A percentile compares a stretch with the other conserved stretches of the same genome.
Evolutionary conservation across 92 coral and sea anemone species (phyloP).

Genomic region (Porites cylindrica): DNA sequence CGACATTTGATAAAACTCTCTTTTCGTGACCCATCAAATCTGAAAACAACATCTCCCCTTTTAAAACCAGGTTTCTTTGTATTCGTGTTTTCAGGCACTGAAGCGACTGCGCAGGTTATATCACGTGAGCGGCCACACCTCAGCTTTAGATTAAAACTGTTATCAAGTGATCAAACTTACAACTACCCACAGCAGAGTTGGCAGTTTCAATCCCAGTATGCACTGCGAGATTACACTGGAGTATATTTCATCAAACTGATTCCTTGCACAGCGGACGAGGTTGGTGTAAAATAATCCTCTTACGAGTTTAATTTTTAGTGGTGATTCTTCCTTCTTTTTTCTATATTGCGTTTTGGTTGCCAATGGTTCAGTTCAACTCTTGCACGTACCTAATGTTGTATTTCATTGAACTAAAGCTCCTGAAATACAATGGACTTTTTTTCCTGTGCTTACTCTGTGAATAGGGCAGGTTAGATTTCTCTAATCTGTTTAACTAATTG

Average conservation of each 20-base stretch:
- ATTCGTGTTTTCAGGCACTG: conserved; percentile 53
- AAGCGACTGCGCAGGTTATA: conserved; percentile 84
- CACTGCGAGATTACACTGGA: conserved; percentile 96
- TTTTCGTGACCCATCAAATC: too few relatives aligned
- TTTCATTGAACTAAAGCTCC: too few relatives aligned
- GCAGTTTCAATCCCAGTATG: conserved; percentile 93
- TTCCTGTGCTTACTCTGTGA: too few relatives aligned
- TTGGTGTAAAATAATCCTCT: conserved; percentile 1
- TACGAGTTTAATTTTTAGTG: not conserved
- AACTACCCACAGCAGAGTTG: conserved; percentile 95
- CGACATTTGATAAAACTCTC: too few relatives aligned
- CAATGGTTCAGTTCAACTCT: too few relatives aligned
- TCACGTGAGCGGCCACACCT: conserved; percentile 96
- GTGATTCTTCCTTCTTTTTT: not conserved
- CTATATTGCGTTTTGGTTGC: too few relatives aligned
- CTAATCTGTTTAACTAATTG: too few relatives aligned
- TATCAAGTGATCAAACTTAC: conserved; percentile 85
- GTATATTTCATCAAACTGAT: conserved; percentile 91
- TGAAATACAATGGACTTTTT: too few relatives aligned
- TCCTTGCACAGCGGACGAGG: conserved; percentile 91
- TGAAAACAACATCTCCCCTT: too few relatives aligned
- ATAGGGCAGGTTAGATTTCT: too few relatives aligned
- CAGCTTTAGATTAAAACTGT: conserved; percentile 80
- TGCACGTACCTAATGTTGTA: too few relatives aligned
- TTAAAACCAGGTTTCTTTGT: not conserved